A percentile compares a stretch with the other conserved stretches of the same genome.
Evolutionary conservation across 2,888 invertebrate genomes (phyloP).

Genomic region (Acanthosoma haemorrhoidale): DNA sequence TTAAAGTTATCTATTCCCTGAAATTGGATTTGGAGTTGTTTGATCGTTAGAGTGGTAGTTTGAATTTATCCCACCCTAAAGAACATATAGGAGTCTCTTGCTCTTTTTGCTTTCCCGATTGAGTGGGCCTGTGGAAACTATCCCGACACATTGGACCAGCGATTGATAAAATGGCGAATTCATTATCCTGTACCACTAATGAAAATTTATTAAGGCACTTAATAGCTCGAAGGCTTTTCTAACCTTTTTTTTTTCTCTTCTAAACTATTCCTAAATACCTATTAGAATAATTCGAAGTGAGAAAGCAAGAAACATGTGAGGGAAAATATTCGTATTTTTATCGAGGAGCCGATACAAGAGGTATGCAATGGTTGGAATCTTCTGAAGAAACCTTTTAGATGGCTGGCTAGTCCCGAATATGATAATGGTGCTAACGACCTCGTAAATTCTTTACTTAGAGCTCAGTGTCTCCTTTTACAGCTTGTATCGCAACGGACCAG

Average conservation of each 20-base stretch:
- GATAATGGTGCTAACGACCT: background rate
- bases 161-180: background rate
- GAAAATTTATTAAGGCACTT: background rate
- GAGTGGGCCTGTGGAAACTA: no score
- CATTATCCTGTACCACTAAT: background rate
- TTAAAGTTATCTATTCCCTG: no score
- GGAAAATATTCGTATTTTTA: background rate
- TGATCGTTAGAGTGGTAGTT: no score
- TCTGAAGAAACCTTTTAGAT: no score
- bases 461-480: background rate
- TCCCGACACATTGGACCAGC: no score
- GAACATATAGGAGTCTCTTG: no score
- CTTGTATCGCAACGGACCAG: no score
- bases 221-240: background rate
- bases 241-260: background rate
- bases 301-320: background rate
- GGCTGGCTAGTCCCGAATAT: background rate
- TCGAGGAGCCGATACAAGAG: background rate
- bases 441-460: slow-evolving; percentile 1
- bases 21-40: no score
- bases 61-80: no score
- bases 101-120: no score
- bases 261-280: background rate
- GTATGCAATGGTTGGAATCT: no score
- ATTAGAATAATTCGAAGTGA: background rate